phyloP scores from a whole-genome alignment of 2,113 vertebrate genomes.

The Mesembrinibis cayennensis region DNA sequence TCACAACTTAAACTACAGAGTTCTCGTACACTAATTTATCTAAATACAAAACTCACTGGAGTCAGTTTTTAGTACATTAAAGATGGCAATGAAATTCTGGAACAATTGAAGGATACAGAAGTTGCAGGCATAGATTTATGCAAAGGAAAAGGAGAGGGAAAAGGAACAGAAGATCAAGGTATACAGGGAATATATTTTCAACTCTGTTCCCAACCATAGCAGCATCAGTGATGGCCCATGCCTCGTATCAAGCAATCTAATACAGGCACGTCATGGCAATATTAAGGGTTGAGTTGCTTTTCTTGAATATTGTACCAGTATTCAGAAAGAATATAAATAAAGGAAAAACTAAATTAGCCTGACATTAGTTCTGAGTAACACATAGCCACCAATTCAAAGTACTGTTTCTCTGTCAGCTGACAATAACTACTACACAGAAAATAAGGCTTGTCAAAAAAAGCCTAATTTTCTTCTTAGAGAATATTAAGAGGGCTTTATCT shows the following conservation, averaged over 20 bases:
- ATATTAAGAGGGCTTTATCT: neutral
- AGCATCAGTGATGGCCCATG: neutral
- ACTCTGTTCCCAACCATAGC: neutral
- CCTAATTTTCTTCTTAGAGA: neutral
- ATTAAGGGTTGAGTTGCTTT: neutral
- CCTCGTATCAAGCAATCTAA: neutral
- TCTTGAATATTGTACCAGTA: neutral
- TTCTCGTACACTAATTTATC: neutral
- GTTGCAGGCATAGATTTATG: neutral
- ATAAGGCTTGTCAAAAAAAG: neutral
- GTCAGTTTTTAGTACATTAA: neutral
- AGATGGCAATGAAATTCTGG: neutral
- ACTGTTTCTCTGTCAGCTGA: neutral
- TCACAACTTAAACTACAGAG: neutral
- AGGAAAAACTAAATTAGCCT: neutral
- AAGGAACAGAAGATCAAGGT: neutral
- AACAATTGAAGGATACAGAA: neutral
- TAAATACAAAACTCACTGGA: neutral
- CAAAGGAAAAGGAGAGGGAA: neutral
- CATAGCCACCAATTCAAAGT: neutral
- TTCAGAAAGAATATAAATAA: neutral
- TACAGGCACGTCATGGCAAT: neutral
- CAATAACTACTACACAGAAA: neutral
- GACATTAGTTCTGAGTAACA: neutral
- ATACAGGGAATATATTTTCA: neutral